Percentiles rank a stretch among this genome's conserved stretches.
These are phyloP conservation scores for Laterallus jamaicensis DNA, from an alignment of 2,113 vertebrate species.

Conservation along the genomic window DNA sequence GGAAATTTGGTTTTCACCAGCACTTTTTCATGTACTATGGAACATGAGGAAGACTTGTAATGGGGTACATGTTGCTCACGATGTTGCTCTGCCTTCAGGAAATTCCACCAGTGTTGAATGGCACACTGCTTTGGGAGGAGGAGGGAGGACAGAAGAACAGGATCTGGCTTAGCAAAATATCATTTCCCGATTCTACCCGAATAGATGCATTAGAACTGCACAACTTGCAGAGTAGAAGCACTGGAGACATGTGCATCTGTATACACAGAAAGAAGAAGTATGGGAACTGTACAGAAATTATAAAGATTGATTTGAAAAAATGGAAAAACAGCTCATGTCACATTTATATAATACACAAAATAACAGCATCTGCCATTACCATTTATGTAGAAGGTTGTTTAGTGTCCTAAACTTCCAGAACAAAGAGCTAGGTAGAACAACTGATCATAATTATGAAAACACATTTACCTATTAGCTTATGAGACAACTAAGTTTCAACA, in stretches of 20 bases:
- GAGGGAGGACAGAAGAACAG: background rate
- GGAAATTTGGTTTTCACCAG: background rate
- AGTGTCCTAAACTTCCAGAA: background rate
- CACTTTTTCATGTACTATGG: background rate
- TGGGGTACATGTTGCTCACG: background rate
- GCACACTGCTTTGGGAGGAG: background rate
- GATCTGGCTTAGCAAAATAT: background rate
- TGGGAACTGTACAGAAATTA: background rate
- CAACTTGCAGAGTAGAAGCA: background rate
- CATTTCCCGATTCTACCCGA: background rate
- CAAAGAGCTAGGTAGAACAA: background rate
- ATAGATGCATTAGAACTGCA: background rate
- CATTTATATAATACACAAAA: background rate
- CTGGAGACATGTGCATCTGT: background rate
- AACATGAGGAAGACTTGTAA: background rate
- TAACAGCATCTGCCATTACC: background rate
- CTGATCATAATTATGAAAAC: background rate
- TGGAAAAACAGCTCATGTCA: background rate
- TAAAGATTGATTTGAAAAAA: background rate
- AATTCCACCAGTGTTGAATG: background rate
- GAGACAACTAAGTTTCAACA: constrained; percentile 23
- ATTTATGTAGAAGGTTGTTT: background rate
- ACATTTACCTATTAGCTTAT: background rate
- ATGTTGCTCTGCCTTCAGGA: background rate
- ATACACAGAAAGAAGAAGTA: background rate